Conservation (phyloP, 1,140 invertebrate genomes). For the Musca vetustissima region DNA sequence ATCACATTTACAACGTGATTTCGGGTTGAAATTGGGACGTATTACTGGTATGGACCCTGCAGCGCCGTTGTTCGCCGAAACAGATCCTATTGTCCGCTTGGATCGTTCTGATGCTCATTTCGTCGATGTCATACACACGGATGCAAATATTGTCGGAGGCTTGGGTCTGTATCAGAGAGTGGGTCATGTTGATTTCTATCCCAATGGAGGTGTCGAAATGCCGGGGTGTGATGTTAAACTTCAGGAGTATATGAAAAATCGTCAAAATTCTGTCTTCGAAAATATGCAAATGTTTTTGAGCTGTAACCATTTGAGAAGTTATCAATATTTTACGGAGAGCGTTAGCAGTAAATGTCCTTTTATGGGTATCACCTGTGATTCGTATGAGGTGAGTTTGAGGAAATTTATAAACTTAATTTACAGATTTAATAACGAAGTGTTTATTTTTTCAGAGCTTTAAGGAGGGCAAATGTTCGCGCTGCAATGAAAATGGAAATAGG, state of each 20-base stretch:
- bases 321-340: constrained; percentile 84
- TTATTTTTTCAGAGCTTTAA: constrained; percentile 63
- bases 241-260: constrained; percentile 66
- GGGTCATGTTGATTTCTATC: constrained; percentile 88
- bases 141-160: constrained; percentile 78
- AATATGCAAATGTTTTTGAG: constrained; percentile 75
- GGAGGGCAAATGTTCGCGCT: constrained; percentile 73
- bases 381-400: constrained; percentile 64
- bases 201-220: constrained; percentile 82
- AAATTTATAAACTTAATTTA: constrained; percentile 22
- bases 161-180: constrained; percentile 80
- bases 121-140: constrained; percentile 87
- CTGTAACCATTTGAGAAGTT: constrained; percentile 83
- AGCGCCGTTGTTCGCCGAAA: constrained; percentile 86
- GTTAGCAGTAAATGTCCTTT: constrained; percentile 76
- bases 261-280: constrained; percentile 60
- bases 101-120: constrained; percentile 83
- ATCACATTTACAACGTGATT: constrained; percentile 67
- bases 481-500: constrained; percentile 62
- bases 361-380: constrained; percentile 72
- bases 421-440: constrained; percentile 54
- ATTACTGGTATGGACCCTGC: constrained; percentile 86
- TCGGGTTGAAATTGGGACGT: constrained; percentile 66
- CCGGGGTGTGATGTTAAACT: constrained; percentile 80
- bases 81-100: constrained; percentile 76